Percentiles rank a stretch among this genome's conserved stretches.
Conservation (phyloP, 2,113 vertebrate species). For the Periophthalmodon schlosseri region DNA sequence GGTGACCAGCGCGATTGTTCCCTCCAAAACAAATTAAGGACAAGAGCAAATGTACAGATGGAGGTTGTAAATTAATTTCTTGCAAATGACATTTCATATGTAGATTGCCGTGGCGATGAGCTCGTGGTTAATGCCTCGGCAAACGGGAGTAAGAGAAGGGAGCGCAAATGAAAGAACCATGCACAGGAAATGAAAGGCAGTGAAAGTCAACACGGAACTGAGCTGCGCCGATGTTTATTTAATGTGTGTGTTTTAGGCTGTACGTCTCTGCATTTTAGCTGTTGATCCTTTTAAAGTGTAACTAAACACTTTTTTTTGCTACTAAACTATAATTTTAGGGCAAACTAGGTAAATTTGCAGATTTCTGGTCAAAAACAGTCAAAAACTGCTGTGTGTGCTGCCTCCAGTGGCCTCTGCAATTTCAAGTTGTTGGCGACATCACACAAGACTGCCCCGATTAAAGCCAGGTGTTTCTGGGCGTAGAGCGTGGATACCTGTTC, state of each 20-base stretch:
- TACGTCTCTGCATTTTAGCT: neutral
- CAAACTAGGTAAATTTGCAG: no score
- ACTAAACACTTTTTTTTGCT: neutral
- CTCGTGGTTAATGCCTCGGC: constrained; percentile 69
- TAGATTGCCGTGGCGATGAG: constrained; percentile 75
- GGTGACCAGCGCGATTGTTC: constrained; percentile 71
- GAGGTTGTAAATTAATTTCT: constrained; percentile 77
- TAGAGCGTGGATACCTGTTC: no score
- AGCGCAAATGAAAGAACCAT: constrained; percentile 26
- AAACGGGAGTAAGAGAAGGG: constrained; percentile 56
- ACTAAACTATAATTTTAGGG: neutral
- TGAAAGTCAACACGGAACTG: neutral
- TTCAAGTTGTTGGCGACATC: no score
- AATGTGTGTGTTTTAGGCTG: neutral
- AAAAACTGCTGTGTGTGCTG: no score
- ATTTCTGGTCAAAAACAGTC: no score
- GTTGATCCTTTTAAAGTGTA: neutral
- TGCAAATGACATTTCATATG: constrained; percentile 80
- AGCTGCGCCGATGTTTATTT: neutral
- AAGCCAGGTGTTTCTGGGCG: no score
- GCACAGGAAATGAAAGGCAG: constrained; percentile 19
- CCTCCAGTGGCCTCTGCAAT: no score
- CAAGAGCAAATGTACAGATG: constrained; percentile 76
- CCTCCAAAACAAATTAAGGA: constrained; percentile 73
- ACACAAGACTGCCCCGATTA: no score